Percentiles rank a stretch among this genome's conserved stretches.
These are phyloP conservation scores for Drosophila picticornis DNA, from an alignment of 2,888 invertebrate species.

Conservation along the genomic window DNA sequence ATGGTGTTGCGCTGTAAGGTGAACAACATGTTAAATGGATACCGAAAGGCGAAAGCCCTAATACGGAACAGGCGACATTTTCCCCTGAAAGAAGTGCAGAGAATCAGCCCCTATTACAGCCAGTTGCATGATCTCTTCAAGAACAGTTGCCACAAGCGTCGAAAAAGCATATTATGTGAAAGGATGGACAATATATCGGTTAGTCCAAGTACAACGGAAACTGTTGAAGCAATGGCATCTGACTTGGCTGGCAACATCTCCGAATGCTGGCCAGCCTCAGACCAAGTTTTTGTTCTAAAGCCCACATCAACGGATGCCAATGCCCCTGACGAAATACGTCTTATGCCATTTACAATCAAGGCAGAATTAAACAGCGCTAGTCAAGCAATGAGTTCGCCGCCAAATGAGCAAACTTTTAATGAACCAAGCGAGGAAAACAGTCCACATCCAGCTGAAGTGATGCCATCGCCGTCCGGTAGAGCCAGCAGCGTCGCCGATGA, in stretches of 20 bases:
- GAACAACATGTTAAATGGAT: background rate
- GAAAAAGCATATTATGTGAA: background rate
- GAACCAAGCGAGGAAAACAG: background rate
- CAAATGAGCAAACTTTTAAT: background rate
- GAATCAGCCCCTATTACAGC: slow-evolving; percentile 10
- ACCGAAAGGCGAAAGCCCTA: background rate
- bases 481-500: background rate
- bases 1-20: slow-evolving; percentile 8
- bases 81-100: background rate
- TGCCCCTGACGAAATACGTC: no score
- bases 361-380: background rate
- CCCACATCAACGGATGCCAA: background rate
- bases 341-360: background rate
- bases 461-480: background rate
- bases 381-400: no score
- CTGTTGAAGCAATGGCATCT: background rate
- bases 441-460: background rate
- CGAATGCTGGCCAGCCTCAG: background rate
- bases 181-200: background rate
- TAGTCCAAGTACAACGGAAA: no score
- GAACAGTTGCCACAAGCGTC: background rate
- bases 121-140: slow-evolving; percentile 9
- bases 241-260: background rate
- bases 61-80: background rate
- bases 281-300: background rate